Conservation (phyloP, 2,797 vertebrate genomes). For the Microctenopoma stevenorrisi region DNA sequence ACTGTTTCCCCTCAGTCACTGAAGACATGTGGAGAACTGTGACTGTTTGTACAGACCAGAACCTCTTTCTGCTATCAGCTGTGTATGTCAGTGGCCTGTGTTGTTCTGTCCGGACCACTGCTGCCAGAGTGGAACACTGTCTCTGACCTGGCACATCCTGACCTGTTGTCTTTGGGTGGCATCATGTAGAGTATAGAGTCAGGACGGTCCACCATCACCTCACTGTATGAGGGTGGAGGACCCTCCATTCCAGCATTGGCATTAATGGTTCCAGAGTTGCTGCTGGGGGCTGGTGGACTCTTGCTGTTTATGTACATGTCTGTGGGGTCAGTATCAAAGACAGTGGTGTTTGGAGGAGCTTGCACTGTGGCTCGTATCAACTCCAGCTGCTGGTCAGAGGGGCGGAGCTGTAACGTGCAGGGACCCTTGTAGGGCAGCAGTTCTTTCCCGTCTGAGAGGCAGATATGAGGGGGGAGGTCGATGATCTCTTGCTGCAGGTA, state of each 20-base stretch:
- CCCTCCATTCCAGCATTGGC: constrained; percentile 86
- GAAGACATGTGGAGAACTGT: background rate
- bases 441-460: constrained; percentile 90
- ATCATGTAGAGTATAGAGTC: too few relatives aligned
- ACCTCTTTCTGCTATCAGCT: constrained; percentile 70
- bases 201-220: constrained; percentile 84
- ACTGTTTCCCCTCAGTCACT: constrained; percentile 48
- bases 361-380: constrained; percentile 89
- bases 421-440: constrained; percentile 90
- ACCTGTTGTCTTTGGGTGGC: constrained; percentile 74
- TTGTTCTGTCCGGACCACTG: constrained; percentile 56
- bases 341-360: constrained; percentile 91
- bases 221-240: constrained; percentile 90
- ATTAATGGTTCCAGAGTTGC: constrained; percentile 88
- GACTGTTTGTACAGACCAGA: background rate
- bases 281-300: constrained; percentile 87
- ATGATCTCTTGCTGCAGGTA: constrained; percentile 88
- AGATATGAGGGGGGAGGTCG: constrained; percentile 91
- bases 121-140: constrained; percentile 47
- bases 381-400: constrained; percentile 92
- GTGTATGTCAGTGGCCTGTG: constrained; percentile 73
- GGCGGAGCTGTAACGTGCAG: constrained; percentile 88
- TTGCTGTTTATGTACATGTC: constrained; percentile 82
- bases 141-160: constrained; percentile 60
- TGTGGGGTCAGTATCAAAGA: constrained; percentile 92